Base-by-base conservation (phyloP, 2,888 invertebrate species). In the Papilio protenor region DNA sequence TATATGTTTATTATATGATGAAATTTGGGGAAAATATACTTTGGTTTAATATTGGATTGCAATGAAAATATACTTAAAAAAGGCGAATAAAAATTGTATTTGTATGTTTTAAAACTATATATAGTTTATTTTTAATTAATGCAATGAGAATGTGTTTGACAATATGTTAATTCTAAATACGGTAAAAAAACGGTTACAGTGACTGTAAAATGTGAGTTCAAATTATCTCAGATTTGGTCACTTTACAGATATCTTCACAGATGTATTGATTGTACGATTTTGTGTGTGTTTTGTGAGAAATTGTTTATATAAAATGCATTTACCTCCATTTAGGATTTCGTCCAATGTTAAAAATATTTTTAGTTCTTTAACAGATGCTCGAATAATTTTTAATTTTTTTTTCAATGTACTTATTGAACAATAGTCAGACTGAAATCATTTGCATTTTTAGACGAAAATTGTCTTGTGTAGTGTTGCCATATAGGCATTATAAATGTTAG, bases 321-420 rank as follows among this genome's bases (percentile, higher is more conserved):
- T 73, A 73, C 18, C 33, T 77, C 55, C 55, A n/a, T 73, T 66
- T 33, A 59, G 10, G 59, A 69, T 69, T 70, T 69, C 77, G 73
- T 74, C 73, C 59, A 49, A 2, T 18, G 55, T 27, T 12, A 66
- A 21, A 52, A n/a, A 33, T 23, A 18, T 45, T 6, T 52, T 55
- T n/a, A 27, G 14, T 27, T 66, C 57, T 69, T 6, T 11, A 12
- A 55, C 52, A 57, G 45, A 49, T 47, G 57, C 77, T 77, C 77
- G 77, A 77, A 77, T 77, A 72, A 40, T 27, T 2, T 61, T 61
- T n/a, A 52, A 47, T 52, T 47, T 21, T 57, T 47, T 70, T 33
- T n/a, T n/a, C n/a, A 47, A 75, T 49, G 78, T 78, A 78, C 78
- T 78, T 75, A 78, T n/a, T 6, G 59, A 33, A 21, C 52, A 72